Percentiles rank a stretch among this genome's conserved stretches.
These are phyloP conservation scores for Hyperoplus immaculatus DNA, from an alignment of 2,797 vertebrate species.

Conservation along the genomic window DNA sequence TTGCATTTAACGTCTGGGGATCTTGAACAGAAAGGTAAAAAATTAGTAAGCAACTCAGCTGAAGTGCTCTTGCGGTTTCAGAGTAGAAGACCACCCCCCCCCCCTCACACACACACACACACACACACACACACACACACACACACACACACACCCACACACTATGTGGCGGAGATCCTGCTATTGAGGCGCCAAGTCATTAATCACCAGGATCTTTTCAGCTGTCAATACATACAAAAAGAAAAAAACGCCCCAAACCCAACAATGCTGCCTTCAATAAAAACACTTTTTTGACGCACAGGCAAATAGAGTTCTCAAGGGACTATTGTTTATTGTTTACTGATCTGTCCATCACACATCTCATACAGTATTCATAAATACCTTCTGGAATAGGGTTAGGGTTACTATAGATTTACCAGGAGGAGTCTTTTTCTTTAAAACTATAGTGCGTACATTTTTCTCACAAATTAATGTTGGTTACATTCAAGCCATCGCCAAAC, in stretches of 20 bases:
- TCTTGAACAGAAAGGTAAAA: constrained; percentile 65
- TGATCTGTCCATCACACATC: constrained; percentile 67
- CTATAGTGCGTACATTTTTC: too few species aligned
- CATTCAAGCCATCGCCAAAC: too few species aligned
- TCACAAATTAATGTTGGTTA: too few species aligned
- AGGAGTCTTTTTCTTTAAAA: constrained; percentile 44
- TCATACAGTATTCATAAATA: constrained; percentile 84
- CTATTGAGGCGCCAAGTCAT: constrained; percentile 89
- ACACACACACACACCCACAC: too few species aligned
- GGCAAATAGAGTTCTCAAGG: constrained; percentile 80
- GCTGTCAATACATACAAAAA: constrained; percentile 91
- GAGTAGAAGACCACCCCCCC: constrained; percentile 67
- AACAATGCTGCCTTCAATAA: constrained; percentile 86
- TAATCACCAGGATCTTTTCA: constrained; percentile 93
- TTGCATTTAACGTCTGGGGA: constrained; percentile 79
- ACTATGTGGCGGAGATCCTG: constrained; percentile 72
- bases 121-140: too few species aligned
- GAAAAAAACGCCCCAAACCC: constrained; percentile 75
- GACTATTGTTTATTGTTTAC: constrained; percentile 82
- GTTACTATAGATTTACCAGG: constrained; percentile 64
- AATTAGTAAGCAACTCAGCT: constrained; percentile 78
- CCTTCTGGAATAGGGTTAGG: constrained; percentile 67
- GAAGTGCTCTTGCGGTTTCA: constrained; percentile 79
- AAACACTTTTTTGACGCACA: constrained; percentile 50
- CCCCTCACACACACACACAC: constrained; percentile 1